Evolutionary conservation across 2,888 invertebrate species (phyloP).

Genomic region (Buathra laborator): DNA sequence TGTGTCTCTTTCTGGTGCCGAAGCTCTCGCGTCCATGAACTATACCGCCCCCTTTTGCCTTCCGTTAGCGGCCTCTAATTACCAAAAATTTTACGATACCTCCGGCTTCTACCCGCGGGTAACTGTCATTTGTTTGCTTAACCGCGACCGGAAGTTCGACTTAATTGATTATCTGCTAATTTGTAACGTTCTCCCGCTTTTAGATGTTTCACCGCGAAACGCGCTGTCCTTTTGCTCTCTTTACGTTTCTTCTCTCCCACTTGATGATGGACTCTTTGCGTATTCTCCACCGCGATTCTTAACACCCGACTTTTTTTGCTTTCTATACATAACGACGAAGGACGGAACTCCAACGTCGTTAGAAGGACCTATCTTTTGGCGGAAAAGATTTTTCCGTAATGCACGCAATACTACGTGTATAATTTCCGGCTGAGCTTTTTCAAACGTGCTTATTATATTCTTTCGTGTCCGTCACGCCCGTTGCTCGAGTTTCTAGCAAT

Average conservation of each 20-base stretch:
- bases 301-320: background rate
- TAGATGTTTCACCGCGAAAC: conserved; percentile 50
- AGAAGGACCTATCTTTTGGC: background rate
- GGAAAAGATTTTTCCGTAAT: conserved; percentile 26
- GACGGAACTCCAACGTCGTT: background rate
- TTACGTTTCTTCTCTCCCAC: background rate
- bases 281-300: background rate
- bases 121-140: conserved; percentile 80
- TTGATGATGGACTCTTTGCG: conserved; percentile 15
- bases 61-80: conserved; percentile 79
- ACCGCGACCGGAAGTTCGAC: conserved; percentile 78
- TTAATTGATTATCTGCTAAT: conserved; percentile 83
- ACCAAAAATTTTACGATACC: conserved; percentile 80
- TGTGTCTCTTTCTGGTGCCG: conserved; percentile 32
- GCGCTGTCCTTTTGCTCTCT: background rate
- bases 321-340: background rate
- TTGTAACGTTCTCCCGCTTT: conserved; percentile 77
- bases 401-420: background rate
- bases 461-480: conserved; percentile 4
- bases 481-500: background rate
- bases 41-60: conserved; percentile 72
- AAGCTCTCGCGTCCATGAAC: conserved; percentile 35
- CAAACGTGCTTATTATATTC: conserved; percentile 15
- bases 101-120: conserved; percentile 12
- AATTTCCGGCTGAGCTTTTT: conserved; percentile 23